Percentiles rank a stretch among this genome's conserved stretches.
phyloP scores from a whole-genome alignment of 2,888 invertebrate species.

The Andricus curvator region DNA sequence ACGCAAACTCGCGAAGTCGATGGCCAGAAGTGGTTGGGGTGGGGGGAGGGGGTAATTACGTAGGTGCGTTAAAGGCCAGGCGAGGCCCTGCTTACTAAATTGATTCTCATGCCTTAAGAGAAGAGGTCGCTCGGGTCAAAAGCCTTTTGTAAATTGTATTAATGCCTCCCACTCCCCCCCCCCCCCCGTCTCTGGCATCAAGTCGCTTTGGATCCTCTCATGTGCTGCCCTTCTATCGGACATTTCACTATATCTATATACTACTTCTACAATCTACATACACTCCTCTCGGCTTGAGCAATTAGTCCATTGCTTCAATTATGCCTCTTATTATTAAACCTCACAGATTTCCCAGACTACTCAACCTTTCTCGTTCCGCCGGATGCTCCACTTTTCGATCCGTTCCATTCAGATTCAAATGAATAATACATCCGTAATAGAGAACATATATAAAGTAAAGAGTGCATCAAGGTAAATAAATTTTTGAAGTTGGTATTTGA shows the following conservation, averaged over 20 bases:
- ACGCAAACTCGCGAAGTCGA: not conserved
- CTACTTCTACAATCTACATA: conserved; percentile 55
- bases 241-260: conserved; percentile 34
- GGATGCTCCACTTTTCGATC: conserved; percentile 36
- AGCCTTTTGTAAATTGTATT: conserved; percentile 74
- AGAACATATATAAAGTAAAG: not conserved
- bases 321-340: conserved; percentile 63
- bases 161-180: conserved; percentile 49
- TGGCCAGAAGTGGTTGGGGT: not conserved
- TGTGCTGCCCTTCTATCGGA: not conserved
- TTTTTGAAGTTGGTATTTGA: not conserved
- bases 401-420: not conserved
- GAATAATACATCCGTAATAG: not conserved
- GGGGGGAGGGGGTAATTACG: conserved; percentile 1
- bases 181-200: conserved; percentile 31
- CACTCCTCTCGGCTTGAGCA: conserved; percentile 65
- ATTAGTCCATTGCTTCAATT: conserved; percentile 74
- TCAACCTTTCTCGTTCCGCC: conserved; percentile 30
- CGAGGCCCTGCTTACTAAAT: conserved; percentile 61
- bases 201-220: conserved; percentile 20
- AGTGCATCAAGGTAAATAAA: not conserved
- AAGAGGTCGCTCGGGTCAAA: conserved; percentile 69
- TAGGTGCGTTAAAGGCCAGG: conserved; percentile 29
- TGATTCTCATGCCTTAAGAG: conserved; percentile 70
- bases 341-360: conserved; percentile 43